Percentiles rank a stretch among this genome's conserved stretches.
phyloP scores from a whole-genome alignment of 2,113 vertebrate genomes.

The Calidris pugnax region DNA sequence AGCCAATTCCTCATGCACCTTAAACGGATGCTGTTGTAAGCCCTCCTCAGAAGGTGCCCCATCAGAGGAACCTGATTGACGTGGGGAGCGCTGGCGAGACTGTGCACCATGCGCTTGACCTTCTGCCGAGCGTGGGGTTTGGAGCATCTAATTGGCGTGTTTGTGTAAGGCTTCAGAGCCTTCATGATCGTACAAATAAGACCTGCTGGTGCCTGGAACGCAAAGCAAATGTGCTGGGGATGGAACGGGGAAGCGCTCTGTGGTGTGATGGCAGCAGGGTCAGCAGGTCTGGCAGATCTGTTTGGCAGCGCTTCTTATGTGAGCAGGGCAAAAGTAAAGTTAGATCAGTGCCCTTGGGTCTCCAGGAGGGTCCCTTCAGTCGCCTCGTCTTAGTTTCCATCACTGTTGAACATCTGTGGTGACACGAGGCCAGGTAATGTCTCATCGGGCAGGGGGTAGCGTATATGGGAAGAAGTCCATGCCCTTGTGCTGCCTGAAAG shows the following conservation, averaged over 20 bases:
- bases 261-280: accelerated
- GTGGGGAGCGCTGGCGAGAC: accelerated
- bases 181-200: neutral
- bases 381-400: neutral
- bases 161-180: neutral
- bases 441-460: neutral
- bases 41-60: neutral
- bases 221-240: accelerated
- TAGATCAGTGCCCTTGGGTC: neutral
- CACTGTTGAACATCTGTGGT: neutral
- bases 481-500: neutral
- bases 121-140: neutral
- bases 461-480: neutral
- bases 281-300: neutral
- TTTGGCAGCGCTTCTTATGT: neutral
- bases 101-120: accelerated
- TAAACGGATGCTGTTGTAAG: neutral
- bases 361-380: neutral
- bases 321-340: neutral
- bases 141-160: neutral
- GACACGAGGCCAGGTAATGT: neutral
- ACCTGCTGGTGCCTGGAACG: neutral
- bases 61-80: accelerated
- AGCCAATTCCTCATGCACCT: neutral
- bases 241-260: accelerated